Evolutionary conservation across 2,888 invertebrate species (phyloP), one percentile per base, ranked within the genome.

Genomic region (Ischnura elegans): DNA sequence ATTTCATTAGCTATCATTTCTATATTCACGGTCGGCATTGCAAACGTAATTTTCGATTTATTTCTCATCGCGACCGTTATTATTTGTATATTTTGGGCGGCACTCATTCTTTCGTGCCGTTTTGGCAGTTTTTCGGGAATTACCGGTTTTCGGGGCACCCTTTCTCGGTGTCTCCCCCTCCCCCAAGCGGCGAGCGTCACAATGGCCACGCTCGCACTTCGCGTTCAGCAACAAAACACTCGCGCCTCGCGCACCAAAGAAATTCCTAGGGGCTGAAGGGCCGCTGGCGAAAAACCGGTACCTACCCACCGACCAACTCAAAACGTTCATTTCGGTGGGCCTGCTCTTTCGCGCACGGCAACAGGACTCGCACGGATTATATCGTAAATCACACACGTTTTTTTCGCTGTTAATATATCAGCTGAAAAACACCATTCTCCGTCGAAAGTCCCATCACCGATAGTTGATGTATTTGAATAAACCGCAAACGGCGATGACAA

Each of bases 311-410:
- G n/a, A n/a, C n/a, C n/a, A n/a, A n/a, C n/a, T n/a, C n/a, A n/a
- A n/a, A n/a, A n/a, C n/a, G n/a, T 25, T 76, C 16, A 61, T 76
- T 6, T 13, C 76, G 25, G 21, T 13, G 4, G 61, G 13, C 36
- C 76, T 36, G 76, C 29, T 36, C 2, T 36, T 76, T 76, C 76
- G 29, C 76, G 29, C 10, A 13, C 76, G 16, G 76, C 29, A 76
- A 76, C 76, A 76, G n/a, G n/a, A 61, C 76, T 10, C 76, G 16
- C 76, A 8, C 76, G 76, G 76, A 36, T 36, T 76, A 36, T 25
- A 21, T 76, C 76, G 76, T 76, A 76, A 76, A 76, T 76, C 76
- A 76, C 36, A 76, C 36, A 36, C 29, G 76, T 76, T 76, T 76
- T 76, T 76, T 36, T 36, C 16, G 2, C n/a, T 6, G 36, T 10